Conservation (phyloP, 1,140 invertebrate species). For the Argopecten irradians region DNA sequence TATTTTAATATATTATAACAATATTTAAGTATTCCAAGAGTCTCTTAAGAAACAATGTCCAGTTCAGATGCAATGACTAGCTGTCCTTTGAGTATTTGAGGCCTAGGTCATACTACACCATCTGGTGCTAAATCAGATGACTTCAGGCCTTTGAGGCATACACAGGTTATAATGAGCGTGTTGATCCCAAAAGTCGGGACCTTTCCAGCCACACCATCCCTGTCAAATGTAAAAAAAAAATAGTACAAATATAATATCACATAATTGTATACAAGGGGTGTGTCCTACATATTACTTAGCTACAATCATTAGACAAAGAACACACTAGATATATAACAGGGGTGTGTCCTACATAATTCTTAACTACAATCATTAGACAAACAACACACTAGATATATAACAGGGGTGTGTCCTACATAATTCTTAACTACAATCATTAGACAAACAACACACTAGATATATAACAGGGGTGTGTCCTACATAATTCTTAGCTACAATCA, state of each 20-base stretch:
- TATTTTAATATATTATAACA: background rate
- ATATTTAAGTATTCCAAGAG: background rate
- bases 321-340: too few relatives aligned
- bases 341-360: too few relatives aligned
- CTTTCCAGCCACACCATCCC: constrained; percentile 97
- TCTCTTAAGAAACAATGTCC: background rate
- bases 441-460: too few relatives aligned
- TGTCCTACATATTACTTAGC: too few relatives aligned
- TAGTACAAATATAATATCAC: background rate
- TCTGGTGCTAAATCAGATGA: constrained; percentile 47
- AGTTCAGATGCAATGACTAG: background rate
- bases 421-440: too few relatives aligned
- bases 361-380: too few relatives aligned
- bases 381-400: too few relatives aligned
- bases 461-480: too few relatives aligned
- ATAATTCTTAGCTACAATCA: too few relatives aligned
- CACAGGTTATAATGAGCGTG: constrained; percentile 97
- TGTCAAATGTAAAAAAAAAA: constrained; percentile 77
- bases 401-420: too few relatives aligned
- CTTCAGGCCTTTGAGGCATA: constrained; percentile 83
- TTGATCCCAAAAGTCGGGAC: constrained; percentile 92
- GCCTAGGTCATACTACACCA: background rate
- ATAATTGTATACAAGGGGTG: too few relatives aligned
- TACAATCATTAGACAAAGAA: too few relatives aligned
- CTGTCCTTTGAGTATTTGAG: background rate